phyloP scores from a whole-genome alignment of 2,113 vertebrate species.

The Odontophorus gujanensis region DNA sequence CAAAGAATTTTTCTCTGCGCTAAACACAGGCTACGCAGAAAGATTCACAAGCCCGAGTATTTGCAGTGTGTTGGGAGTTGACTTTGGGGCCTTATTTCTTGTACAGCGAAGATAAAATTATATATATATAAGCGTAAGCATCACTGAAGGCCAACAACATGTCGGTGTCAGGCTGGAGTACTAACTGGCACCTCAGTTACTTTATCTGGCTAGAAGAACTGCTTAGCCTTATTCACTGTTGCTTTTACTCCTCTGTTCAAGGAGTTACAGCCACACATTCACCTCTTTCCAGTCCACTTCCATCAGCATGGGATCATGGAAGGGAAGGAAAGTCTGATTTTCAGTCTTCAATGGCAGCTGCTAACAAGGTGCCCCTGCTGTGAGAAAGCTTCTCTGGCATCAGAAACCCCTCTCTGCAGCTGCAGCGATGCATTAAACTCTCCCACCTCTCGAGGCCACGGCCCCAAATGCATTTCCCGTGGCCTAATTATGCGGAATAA shows the following conservation, averaged over 20 bases:
- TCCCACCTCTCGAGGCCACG: neutral
- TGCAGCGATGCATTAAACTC: neutral
- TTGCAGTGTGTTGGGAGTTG: fast-evolving
- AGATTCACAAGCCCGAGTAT: neutral
- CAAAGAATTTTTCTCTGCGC: neutral
- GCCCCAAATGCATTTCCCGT: fast-evolving
- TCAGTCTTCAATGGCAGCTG: neutral
- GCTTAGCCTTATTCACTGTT: neutral
- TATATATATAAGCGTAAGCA: neutral
- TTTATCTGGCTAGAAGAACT: neutral
- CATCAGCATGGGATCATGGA: neutral
- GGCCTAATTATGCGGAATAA: neutral
- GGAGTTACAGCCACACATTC: neutral
- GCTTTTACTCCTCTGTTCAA: neutral
- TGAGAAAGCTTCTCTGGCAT: fast-evolving
- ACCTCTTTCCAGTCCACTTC: fast-evolving
- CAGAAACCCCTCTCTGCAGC: neutral
- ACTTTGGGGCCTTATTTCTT: neutral
- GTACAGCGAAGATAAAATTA: neutral
- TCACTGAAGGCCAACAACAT: neutral
- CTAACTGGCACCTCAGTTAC: neutral
- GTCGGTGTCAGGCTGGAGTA: neutral
- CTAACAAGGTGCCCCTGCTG: neutral
- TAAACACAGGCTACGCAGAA: fast-evolving
- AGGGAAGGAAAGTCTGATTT: neutral